Conservation (phyloP, 2,113 vertebrate genomes). For the Butorides virescens region DNA sequence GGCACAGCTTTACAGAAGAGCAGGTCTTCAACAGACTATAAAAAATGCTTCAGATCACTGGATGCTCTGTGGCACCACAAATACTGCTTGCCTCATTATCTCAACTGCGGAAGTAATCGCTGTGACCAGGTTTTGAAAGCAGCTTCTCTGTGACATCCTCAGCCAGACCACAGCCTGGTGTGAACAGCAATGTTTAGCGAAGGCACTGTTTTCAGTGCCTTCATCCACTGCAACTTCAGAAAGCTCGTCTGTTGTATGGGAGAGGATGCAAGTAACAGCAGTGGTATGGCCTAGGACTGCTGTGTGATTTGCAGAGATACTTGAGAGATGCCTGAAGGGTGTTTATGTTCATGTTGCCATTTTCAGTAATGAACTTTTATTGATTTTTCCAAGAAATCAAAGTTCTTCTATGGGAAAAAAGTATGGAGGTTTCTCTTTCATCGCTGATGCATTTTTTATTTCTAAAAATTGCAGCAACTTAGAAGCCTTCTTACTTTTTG, state of each 20-base stretch:
- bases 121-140: background rate
- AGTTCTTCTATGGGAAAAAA: background rate
- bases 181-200: background rate
- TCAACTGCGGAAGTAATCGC: background rate
- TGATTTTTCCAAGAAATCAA: slow-evolving; percentile 39
- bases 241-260: background rate
- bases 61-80: background rate
- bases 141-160: background rate
- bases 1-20: background rate
- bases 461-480: background rate
- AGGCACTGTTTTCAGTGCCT: background rate
- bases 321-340: slow-evolving; percentile 19
- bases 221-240: background rate
- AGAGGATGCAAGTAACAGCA: background rate
- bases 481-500: background rate
- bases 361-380: slow-evolving; percentile 33
- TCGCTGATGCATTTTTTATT: background rate
- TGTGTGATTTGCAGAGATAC: background rate
- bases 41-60: background rate
- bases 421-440: background rate
- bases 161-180: background rate
- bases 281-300: background rate
- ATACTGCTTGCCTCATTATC: background rate
- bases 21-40: background rate
- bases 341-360: background rate